Evolutionary conservation across 2,797 vertebrate genomes (phyloP), one percentile per base, ranked within the genome.

Genomic region (Enoplosus armatus): DNA sequence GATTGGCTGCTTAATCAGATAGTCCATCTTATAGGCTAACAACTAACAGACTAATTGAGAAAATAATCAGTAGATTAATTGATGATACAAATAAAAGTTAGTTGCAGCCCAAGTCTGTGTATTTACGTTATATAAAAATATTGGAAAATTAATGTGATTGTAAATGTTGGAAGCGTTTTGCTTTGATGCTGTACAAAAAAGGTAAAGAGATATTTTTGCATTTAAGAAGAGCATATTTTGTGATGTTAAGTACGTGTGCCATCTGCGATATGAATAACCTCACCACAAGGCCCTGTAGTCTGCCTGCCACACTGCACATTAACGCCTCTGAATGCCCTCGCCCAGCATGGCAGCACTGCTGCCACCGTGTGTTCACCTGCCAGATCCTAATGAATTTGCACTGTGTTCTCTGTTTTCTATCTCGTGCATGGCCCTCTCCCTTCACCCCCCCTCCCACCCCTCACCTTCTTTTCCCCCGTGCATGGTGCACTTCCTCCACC

Each of bases 351-450:
- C 87, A 87, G 85, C 91, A 16, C 65, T 85, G 91, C 88, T 87
- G 86, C 87, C 89, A 89, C 83, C 80, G 71, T 88, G 85, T 89
- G 87, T 82, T 91, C 90, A 89, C 90, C 87, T 91, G 84, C 91
- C 90, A 92, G 94, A 90, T 97, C 90, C 97, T 99, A 98, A 99
- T 86, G 56, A 86, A 93, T 96, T 94, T 98, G 96, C 97, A 97
- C 96, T 96, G 90, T 96, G 94, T 96, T 97, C 95, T 95, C 90
- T 91, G 88, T 95, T 84, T 43, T 90, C 87, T 93, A 85, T 89
- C 86, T 93, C 86, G 72, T 96, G 97, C 97, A 97, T 96, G 97
- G 71, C 68, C 86, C 85, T 41, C 83, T 37, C 73, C 75, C 75
- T 26, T 51, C 87, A 22, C 69, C 58, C 71, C 72, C 73, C 92